Conservation (phyloP, 2,888 invertebrate genomes). For the Eulithis prunata region DNA sequence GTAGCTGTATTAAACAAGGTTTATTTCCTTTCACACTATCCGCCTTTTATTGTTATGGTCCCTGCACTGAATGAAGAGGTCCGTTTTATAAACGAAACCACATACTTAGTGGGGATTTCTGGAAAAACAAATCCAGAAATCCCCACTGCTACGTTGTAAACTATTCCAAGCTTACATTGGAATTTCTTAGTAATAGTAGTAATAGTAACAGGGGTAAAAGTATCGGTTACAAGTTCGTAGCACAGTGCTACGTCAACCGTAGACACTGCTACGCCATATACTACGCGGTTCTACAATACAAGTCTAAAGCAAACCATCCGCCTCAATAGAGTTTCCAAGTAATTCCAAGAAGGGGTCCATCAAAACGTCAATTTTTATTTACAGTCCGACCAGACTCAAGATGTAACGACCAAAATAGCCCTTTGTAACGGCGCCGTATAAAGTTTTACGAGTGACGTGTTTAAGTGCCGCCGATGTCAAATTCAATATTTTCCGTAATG, state of each 20-base stretch:
- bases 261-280: conserved; percentile 16
- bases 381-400: conserved; percentile 21
- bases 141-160: too few species aligned
- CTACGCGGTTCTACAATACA: conserved; percentile 8
- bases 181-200: too few species aligned
- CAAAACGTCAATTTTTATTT: conserved; percentile 31
- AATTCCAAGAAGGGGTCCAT: not conserved
- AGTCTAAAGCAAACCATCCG: not conserved
- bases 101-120: too few species aligned
- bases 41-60: not conserved
- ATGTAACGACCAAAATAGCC: conserved; percentile 35
- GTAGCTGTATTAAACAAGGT: conserved; percentile 6
- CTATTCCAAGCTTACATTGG: too few species aligned
- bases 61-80: too few species aligned
- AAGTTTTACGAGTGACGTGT: conserved; percentile 40
- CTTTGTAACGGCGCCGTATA: conserved; percentile 37
- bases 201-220: too few species aligned
- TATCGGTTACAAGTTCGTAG: conserved; percentile 7
- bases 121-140: too few species aligned
- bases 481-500: conserved; percentile 30
- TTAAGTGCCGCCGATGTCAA: conserved; percentile 31
- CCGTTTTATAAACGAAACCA: not conserved
- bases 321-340: not conserved
- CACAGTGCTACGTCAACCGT: conserved; percentile 8
- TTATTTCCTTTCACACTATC: conserved; percentile 2